Conservation (phyloP, 2,113 vertebrate genomes). For the Apeltes quadracus region DNA sequence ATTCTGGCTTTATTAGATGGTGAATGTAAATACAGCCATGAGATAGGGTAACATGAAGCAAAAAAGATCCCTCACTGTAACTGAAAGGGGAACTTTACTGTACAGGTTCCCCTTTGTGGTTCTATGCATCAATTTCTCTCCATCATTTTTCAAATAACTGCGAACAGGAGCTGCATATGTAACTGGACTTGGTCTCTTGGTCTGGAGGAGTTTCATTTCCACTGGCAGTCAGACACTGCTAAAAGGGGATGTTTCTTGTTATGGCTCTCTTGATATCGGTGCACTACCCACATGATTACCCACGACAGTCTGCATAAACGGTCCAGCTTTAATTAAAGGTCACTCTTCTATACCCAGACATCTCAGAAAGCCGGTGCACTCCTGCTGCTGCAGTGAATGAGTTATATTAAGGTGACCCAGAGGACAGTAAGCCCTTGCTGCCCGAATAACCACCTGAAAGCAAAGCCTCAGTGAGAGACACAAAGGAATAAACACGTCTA, state of each 20-base stretch:
- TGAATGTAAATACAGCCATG: neutral
- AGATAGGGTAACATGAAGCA: neutral
- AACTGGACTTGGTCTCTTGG: neutral
- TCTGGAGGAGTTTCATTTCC: neutral
- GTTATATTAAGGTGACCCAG: slow-evolving; percentile 42
- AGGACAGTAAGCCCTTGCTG: slow-evolving; percentile 33
- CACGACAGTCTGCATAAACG: neutral
- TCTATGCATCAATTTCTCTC: neutral
- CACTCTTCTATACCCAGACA: slow-evolving; percentile 23
- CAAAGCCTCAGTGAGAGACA: slow-evolving; percentile 27
- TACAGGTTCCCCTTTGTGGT: too few species aligned
- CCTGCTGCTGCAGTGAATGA: slow-evolving; percentile 19
- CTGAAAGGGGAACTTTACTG: neutral
- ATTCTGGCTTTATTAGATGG: neutral
- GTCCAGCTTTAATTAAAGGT: slow-evolving; percentile 27
- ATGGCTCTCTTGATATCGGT: neutral
- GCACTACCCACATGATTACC: slow-evolving; percentile 8
- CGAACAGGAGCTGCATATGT: neutral
- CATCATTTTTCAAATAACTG: neutral
- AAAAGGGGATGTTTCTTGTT: neutral
- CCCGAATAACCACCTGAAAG: slow-evolving; percentile 27
- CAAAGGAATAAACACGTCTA: slow-evolving; percentile 53
- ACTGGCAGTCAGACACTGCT: neutral
- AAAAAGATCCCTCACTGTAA: neutral
- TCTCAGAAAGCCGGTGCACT: slow-evolving; percentile 32